phyloP scores from a whole-genome alignment of 1,140 invertebrate genomes.

The Halyomorpha halys region DNA sequence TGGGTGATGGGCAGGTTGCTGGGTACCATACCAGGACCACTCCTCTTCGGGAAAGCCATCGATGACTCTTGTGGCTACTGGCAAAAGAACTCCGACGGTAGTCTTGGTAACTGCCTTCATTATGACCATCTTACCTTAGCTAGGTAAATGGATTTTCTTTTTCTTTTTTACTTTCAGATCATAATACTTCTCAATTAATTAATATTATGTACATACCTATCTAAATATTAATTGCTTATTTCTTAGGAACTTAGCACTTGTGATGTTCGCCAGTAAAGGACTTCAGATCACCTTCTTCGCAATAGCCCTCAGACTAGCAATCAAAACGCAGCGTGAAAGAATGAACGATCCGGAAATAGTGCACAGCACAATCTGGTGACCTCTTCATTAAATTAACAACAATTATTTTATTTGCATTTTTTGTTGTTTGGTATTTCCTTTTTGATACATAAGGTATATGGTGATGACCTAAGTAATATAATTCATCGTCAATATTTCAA shows the following conservation, averaged over 20 bases:
- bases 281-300: conserved; percentile 4
- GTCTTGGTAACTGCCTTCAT: conserved; percentile 52
- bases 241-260: not conserved
- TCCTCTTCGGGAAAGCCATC: conserved; percentile 73
- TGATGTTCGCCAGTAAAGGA: not conserved
- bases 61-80: conserved; percentile 73
- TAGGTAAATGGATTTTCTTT: too few species aligned
- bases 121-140: conserved; percentile 46
- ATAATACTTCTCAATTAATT: not conserved
- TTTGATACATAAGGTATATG: too few species aligned
- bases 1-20: conserved; percentile 70
- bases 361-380: too few species aligned
- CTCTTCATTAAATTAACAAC: too few species aligned
- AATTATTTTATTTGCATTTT: too few species aligned
- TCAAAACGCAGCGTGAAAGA: too few species aligned
- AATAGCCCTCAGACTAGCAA: not conserved
- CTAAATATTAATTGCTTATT: not conserved
- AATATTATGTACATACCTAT: not conserved
- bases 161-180: too few species aligned
- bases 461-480: too few species aligned
- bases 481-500: too few species aligned
- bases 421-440: too few species aligned
- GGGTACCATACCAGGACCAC: conserved; percentile 77
- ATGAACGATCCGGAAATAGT: too few species aligned
- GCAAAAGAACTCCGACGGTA: conserved; percentile 47